Evolutionary conservation across 1,140 invertebrate genomes (phyloP), one percentile per base, ranked within the genome.

Genomic region (Listronotus oregonensis): DNA sequence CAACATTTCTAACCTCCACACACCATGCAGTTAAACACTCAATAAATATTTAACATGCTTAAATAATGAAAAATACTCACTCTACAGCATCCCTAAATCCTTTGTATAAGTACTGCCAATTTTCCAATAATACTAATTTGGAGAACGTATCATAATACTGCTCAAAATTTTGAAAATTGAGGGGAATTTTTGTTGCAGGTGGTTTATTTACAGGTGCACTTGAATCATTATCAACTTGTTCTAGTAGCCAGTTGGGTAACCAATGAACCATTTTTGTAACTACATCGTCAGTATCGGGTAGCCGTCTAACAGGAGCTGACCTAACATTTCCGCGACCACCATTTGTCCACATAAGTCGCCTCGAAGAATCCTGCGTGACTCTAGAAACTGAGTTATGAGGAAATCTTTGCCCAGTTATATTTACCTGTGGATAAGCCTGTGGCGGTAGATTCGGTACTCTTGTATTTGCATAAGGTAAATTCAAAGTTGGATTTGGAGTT

Each of bases 131-230:
- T 12, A 70, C 15, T 15, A 68, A 15, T 10, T 66, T 66, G 1
- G 46, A 46, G 51, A 68, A 64, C 0, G 57, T 62, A 58, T 68
- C 58, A 39, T 58, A 64, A 55, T 70, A 70, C 31, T 70, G 49
- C 34, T 62, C 27, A 34, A 60, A 58, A 42, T 43, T 31, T 7
- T 39, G 14, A 64, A 72, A 72, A 46, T 32, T 47, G 17, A 11
- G 14, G 15, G 62, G 64, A 32, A 71, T 65, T 32, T 40, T 60
- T 27, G 15, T 56, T 1, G 55, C 54, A 11, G 56, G 64, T 3
- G 49, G 40, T 3, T 59, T 54, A 51, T 64, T 67, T 3, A 71
- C 55, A 9, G 67, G 70, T 11, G 70, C 64, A 61, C 58, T 67
- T 0, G n/a, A 40, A 14, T 62, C 57, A 15, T 58, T 37, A 18